Conservation (phyloP, 2,113 vertebrate species). For the Numenius arquata region DNA sequence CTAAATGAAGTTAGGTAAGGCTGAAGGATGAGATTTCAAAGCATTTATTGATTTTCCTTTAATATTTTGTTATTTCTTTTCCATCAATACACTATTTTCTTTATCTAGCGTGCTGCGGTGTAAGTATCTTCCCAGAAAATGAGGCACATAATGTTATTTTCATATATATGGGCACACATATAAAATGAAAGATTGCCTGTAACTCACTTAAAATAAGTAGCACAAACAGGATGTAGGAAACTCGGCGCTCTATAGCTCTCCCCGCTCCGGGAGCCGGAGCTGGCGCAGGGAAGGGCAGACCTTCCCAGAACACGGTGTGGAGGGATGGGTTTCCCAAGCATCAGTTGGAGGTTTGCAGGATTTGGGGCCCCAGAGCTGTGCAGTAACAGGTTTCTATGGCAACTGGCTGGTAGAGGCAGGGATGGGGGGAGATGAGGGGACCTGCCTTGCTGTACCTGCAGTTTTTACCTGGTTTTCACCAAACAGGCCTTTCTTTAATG, state of each 20-base stretch:
- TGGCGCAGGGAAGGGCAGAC: background rate
- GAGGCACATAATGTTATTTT: background rate
- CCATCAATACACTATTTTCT: background rate
- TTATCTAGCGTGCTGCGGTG: background rate
- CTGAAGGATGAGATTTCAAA: background rate
- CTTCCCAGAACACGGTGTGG: accelerated
- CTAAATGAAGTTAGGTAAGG: background rate
- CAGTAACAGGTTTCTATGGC: background rate
- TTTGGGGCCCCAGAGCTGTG: background rate
- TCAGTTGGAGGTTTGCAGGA: background rate
- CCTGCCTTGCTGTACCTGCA: background rate
- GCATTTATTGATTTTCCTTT: conserved; percentile 4
- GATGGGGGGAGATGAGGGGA: background rate
- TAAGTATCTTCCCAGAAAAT: background rate
- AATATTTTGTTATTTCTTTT: conserved; percentile 5
- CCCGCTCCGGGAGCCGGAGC: accelerated
- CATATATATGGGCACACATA: background rate
- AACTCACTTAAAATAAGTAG: background rate
- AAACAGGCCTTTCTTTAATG: background rate
- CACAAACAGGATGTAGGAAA: background rate
- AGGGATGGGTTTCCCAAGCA: background rate
- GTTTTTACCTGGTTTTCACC: background rate
- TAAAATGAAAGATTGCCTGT: background rate
- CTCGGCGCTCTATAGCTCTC: background rate
- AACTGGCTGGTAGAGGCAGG: background rate